These are phyloP conservation scores for Pipistrellus kuhlii DNA, from an alignment of 2,797 vertebrate species.

Conservation along the genomic window DNA sequence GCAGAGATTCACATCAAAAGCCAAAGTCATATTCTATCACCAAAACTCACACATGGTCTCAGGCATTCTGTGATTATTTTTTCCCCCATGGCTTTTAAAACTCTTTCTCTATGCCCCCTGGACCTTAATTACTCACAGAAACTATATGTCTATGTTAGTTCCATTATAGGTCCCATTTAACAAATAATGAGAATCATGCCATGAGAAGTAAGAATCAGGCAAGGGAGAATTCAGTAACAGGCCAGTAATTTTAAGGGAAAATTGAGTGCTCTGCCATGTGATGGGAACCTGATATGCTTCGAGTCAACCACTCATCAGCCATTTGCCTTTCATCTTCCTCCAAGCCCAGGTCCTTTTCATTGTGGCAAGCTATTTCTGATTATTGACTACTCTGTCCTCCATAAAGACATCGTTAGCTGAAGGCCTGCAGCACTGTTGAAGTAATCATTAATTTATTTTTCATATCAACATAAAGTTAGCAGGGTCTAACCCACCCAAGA, in stretches of 20 bases:
- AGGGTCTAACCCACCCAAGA: background rate
- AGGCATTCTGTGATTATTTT: background rate
- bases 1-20: slow-evolving; percentile 47
- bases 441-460: slow-evolving; percentile 8
- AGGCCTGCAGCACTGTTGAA: background rate
- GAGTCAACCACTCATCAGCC: fast-evolving
- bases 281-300: background rate
- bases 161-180: background rate
- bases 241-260: background rate
- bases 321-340: background rate
- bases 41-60: background rate
- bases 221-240: no score
- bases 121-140: background rate
- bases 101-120: background rate
- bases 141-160: background rate
- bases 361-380: background rate
- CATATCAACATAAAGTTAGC: background rate
- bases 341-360: background rate
- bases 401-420: background rate
- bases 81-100: background rate
- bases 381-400: background rate
- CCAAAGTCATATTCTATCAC: slow-evolving; percentile 53
- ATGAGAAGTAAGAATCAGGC: no score
- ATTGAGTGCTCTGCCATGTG: background rate
- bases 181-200: no score